Conservation (phyloP, 2,888 invertebrate genomes). For the Lycaena phlaeas region DNA sequence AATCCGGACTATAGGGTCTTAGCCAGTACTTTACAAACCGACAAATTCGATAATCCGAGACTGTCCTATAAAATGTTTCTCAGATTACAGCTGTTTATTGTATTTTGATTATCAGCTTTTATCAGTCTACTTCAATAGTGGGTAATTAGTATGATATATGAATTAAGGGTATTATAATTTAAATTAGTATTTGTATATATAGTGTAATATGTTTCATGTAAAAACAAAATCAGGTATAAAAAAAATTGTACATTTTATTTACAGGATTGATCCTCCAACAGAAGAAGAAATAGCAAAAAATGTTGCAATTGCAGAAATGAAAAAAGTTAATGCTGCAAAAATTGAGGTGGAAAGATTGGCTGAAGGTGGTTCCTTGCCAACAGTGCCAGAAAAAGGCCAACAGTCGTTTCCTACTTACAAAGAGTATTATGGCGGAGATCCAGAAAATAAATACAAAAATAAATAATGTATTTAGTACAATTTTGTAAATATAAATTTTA, state of each 20-base stretch:
- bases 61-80: too few species aligned
- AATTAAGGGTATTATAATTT: too few species aligned
- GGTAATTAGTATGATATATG: too few species aligned
- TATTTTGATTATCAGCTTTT: too few species aligned
- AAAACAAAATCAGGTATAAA: constrained; percentile 14
- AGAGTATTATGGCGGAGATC: constrained; percentile 73
- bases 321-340: constrained; percentile 82
- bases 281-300: constrained; percentile 82
- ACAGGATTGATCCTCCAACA: constrained; percentile 77
- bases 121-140: too few species aligned
- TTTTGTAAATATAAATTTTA: constrained; percentile 6
- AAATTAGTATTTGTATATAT: too few species aligned
- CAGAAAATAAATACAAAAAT: constrained; percentile 27
- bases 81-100: too few species aligned
- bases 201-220: too few species aligned
- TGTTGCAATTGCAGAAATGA: constrained; percentile 78
- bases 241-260: constrained; percentile 14
- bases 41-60: too few species aligned
- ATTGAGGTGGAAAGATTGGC: constrained; percentile 74
- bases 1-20: too few species aligned
- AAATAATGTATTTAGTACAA: constrained; percentile 11
- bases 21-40: too few species aligned
- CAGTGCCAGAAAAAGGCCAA: constrained; percentile 34
- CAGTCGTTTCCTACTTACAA: constrained; percentile 69
- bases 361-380: constrained; percentile 51